Base-by-base conservation (phyloP, 2,888 invertebrate species). In the Podotricha telesiphe region DNA sequence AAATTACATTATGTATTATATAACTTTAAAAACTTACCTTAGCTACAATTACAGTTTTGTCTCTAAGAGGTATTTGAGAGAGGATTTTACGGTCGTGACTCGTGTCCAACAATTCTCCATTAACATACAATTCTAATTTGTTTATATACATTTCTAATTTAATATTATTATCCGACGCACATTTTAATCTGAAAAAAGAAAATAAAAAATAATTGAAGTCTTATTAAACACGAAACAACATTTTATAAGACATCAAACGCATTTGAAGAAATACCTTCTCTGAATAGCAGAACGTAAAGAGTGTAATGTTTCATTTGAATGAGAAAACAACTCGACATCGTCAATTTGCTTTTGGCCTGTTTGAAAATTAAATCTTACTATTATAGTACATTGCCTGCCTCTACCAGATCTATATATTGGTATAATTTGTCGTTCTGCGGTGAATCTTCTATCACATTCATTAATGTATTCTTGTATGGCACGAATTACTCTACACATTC, bases 381-480 rank as follows among this genome's bases (percentile, higher is more conserved):
- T 95, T 73, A 99, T 94, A 65, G 96, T 95, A 84, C 98, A 95
- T 84, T 98, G 97, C 87, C 98, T 97, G 68, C 99, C 99, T 73
- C 98, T 95, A 75, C 97, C 97, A 11, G 98, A 97, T 82, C 98
- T 96, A 82, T 96, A 96, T 71, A 99, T 95, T 28, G 99, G 98
- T 79, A 99, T 93, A 80, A 97, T 96, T 82, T 96, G 96, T 75
- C 99, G 94, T 86, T 99, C 99, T 48, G 97, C 97, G 61, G 96
- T 95, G 89, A 96, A 98, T 75, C 96, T 95, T 78, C 95, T 95
- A 94, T 99, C 99, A 93, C 98, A 99, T 91, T 99, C 98, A 79
- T 96, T 96, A 73, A 99, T 95, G 86, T 99, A 99, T 91, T 99
- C 99, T 86, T 97, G 97, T 81, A 99, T 94, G 81, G 99, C 98